Evolutionary conservation across 2,888 invertebrate genomes (phyloP), one percentile per base, ranked within the genome.

Genomic region (Thyatira batis): DNA sequence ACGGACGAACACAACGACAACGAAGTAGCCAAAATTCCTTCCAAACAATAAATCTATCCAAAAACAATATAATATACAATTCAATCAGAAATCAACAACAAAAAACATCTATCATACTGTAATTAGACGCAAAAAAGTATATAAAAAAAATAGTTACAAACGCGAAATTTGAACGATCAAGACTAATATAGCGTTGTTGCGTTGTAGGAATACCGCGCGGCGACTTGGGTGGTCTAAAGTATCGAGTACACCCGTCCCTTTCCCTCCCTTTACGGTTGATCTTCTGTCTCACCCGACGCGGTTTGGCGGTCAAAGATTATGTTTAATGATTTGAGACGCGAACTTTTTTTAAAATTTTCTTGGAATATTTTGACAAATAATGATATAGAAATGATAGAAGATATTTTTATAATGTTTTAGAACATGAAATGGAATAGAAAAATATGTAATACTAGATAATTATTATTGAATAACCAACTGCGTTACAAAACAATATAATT

Each of bases 181-280:
- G 78, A 87, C 71, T 73, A 68, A 67, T 65, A 67, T 67, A 60
- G 59, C 74, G 67, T 76, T 76, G 76, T 78, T 72, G 80, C 78
- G 82, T 80, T 76, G 71, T 75, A 78, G 60, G 76, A 80, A 88
- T 87, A 81, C 87, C 84, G 72, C 60, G 27, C 48, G 21, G 49
- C 81, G 53, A 84, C 90, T 90, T 90, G 90, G 90, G 90, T 90
- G 90, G 90, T 90, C 90, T 75, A 69, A 57, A 67, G 73, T 69
- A 69, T 68, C 73, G 54, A 53, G 49, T 56, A 46, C 17, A 17
- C 33, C 61, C n/a, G 49, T 83, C 80, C 57, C 73, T 25, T 51
- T 81, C 76, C 20, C 59, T n/a, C n/a, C n/a, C n/a, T n/a, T n/a
- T n/a, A n/a, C n/a, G n/a, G n/a, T n/a, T n/a, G n/a, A n/a, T n/a